Base-by-base conservation (phyloP, 2,113 vertebrate species). In the Octodon degus region DNA sequence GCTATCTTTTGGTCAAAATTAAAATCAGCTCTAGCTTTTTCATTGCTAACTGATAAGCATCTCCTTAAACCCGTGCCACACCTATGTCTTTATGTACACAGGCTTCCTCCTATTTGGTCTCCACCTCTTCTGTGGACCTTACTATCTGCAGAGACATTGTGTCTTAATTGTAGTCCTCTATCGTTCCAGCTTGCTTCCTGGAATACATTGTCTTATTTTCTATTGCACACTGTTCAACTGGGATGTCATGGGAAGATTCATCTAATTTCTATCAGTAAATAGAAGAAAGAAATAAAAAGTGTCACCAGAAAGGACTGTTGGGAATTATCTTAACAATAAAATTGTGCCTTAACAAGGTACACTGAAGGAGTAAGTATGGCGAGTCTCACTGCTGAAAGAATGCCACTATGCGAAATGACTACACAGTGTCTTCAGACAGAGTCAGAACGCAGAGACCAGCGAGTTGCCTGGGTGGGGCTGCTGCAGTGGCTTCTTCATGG, bases 401-500 rank as follows among this genome's bases (percentile, higher is more conserved):
- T 80, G 20, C 32, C 19, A 80, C 2, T 6, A 10, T 11, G 7
- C 37, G 37, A 91, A 76, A 22, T 60, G 12, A 53, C 13, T 1
- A 0, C 34, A 20, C 55, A 83, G 8, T 19, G 5, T 7, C 19
- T 81, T 43, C 19, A 5, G 0, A 20, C 19, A 5, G 0, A 20
- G 34, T 58, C 25, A 34, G 1, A 68, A 53, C 4, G 50, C 9
- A 50, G 65, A 30, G 27, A 4, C n/a, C 19, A 43, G 6, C 8
- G n/a, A 24, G 7, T 1, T 1, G 22, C 20, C 16, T 77, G 27
- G 14, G 30, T 60, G 22, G 24, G 60, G 30, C 2, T 27, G n/a
- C 16, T 90, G 53, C 89, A 8, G 6, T 58, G 68, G 17, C 14
- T 60, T 85, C 37, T 34, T 55, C 43, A 2, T 7, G 67, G 5